A percentile compares a stretch with the other conserved stretches of the same genome.
phyloP scores from a whole-genome alignment of 2,888 invertebrate genomes.

The Anoplius nigerrimus region DNA sequence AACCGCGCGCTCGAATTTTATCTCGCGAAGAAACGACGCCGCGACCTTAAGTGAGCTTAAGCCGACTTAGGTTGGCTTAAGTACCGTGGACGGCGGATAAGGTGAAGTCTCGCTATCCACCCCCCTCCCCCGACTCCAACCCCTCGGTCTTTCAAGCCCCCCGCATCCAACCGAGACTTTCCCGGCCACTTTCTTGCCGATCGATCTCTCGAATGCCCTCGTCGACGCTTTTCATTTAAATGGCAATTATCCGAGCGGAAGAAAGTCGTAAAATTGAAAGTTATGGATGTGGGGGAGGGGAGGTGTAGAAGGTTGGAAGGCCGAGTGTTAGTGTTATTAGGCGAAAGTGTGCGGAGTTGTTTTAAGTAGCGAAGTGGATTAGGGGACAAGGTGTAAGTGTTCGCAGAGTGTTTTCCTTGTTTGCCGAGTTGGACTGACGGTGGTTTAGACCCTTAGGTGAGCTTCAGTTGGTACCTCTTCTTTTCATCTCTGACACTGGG shows the following conservation, averaged over 20 bases:
- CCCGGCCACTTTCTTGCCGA: background rate
- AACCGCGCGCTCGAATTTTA: constrained; percentile 54
- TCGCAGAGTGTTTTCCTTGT: background rate
- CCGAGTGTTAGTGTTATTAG: background rate
- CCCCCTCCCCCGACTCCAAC: background rate
- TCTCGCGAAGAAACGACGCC: constrained; percentile 49
- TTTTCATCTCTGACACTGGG: too few species aligned
- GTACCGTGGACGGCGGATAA: constrained; percentile 37
- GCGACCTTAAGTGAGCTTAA: constrained; percentile 55
- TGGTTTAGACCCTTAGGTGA: background rate
- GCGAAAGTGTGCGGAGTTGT: constrained; percentile 28
- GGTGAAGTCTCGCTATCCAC: constrained; percentile 14
- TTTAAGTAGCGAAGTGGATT: constrained; percentile 36
- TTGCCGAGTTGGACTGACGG: background rate
- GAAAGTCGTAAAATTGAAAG: constrained; percentile 51
- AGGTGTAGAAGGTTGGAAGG: background rate
- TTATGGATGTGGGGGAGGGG: constrained; percentile 23
- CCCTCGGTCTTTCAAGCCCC: background rate
- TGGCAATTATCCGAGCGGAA: constrained; percentile 55
- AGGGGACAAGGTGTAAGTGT: constrained; percentile 13
- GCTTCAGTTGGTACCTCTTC: background rate
- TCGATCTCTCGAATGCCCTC: constrained; percentile 44
- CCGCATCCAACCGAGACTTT: background rate
- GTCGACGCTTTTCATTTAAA: constrained; percentile 52
- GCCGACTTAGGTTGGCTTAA: constrained; percentile 52